Percentiles rank a stretch among this genome's conserved stretches.
Conservation (phyloP, 1,140 invertebrate genomes). For the Drosophila lini region DNA sequence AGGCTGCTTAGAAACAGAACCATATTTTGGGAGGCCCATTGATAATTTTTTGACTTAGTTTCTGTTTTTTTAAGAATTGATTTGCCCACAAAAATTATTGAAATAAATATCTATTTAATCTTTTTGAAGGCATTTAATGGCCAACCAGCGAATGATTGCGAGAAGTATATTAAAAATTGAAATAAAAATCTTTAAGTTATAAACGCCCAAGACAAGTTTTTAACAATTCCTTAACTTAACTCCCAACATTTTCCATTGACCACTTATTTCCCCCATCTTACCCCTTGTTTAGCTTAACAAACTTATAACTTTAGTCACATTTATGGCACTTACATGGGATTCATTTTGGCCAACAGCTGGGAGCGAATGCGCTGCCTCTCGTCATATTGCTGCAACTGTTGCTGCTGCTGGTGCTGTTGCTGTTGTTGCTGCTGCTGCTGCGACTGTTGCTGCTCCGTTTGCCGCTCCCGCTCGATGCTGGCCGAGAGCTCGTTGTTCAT, state of each 20-base stretch:
- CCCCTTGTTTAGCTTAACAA: not conserved
- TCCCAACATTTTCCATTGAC: too few relatives aligned
- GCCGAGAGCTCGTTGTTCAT: constrained; percentile 90
- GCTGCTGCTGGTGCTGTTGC: constrained; percentile 75
- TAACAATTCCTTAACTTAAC: not conserved
- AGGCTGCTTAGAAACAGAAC: not conserved
- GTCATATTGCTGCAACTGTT: constrained; percentile 60
- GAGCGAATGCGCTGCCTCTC: constrained; percentile 79
- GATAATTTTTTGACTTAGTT: too few relatives aligned
- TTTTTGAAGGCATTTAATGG: too few relatives aligned
- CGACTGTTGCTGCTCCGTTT: constrained; percentile 50
- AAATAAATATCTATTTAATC: too few relatives aligned
- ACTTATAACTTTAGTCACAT: constrained; percentile 8
- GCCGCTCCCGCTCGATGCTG: constrained; percentile 90
- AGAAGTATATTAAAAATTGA: too few relatives aligned
- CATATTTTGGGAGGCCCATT: not conserved
- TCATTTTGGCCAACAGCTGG: constrained; percentile 81
- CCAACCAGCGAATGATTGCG: too few relatives aligned
- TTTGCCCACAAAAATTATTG: too few relatives aligned
- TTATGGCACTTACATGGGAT: constrained; percentile 78
- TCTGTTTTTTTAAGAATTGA: too few relatives aligned
- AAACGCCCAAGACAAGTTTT: too few relatives aligned
- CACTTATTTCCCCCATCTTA: too few relatives aligned
- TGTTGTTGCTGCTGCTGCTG: constrained; percentile 85
- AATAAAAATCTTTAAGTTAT: too few relatives aligned